Conservation (phyloP, 1,140 invertebrate genomes). For the Sinonovacula constricta region DNA sequence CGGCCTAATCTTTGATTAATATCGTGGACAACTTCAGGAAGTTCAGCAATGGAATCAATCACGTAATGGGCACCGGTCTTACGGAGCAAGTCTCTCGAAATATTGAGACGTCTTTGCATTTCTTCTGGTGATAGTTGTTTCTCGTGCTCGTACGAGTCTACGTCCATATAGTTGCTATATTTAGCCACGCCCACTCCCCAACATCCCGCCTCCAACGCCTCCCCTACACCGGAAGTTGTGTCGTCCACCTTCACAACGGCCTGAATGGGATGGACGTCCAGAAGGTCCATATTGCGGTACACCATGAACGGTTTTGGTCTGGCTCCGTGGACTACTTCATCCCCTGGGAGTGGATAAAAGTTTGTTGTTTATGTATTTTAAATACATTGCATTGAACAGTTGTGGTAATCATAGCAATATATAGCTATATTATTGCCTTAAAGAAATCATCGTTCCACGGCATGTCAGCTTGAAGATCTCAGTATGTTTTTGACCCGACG, state of each 20-base stretch:
- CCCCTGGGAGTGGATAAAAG: no score
- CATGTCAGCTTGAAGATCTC: no score
- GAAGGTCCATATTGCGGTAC: slow-evolving; percentile 77
- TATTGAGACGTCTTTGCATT: slow-evolving; percentile 62
- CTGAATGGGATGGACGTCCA: slow-evolving; percentile 76
- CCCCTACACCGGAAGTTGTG: slow-evolving; percentile 76
- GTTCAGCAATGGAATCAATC: slow-evolving; percentile 75
- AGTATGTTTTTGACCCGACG: no score
- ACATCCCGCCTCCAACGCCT: slow-evolving; percentile 78
- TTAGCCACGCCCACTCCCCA: slow-evolving; percentile 78
- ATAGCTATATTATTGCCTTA: no score
- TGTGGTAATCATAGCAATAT: no score
- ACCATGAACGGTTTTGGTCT: slow-evolving; percentile 79
- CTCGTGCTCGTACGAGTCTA: slow-evolving; percentile 75
- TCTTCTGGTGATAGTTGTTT: slow-evolving; percentile 68
- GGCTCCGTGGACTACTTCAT: slow-evolving; percentile 76
- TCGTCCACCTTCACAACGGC: slow-evolving; percentile 79
- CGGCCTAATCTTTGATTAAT: slow-evolving; percentile 74
- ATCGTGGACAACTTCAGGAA: slow-evolving; percentile 76
- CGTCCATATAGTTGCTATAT: slow-evolving; percentile 78
- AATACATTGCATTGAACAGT: no score
- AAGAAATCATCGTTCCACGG: no score
- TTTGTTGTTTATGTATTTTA: no score
- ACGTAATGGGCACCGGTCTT: slow-evolving; percentile 78
- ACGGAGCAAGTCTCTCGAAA: slow-evolving; percentile 72